These are phyloP conservation scores for Momotus momota DNA, from an alignment of 2,797 vertebrate species.

Conservation along the genomic window DNA sequence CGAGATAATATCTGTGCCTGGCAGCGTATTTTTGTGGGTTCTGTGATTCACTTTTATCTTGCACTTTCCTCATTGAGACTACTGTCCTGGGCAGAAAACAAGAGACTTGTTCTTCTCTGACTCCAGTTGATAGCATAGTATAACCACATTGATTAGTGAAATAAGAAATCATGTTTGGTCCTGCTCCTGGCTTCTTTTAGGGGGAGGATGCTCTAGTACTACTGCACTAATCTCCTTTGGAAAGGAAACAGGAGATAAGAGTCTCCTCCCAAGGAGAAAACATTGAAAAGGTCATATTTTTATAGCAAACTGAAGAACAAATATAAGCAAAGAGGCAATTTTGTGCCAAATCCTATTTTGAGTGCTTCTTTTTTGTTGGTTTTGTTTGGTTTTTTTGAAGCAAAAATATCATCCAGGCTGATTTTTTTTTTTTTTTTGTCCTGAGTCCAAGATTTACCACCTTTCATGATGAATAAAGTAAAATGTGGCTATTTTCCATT, in stretches of 20 bases:
- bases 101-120: background rate
- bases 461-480: constrained; percentile 38
- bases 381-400: constrained; percentile 10
- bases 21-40: background rate
- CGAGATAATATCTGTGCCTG: background rate
- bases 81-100: background rate
- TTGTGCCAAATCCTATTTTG: constrained; percentile 47
- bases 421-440: constrained; percentile 29
- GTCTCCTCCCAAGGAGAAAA: constrained; percentile 48
- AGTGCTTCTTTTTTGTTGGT: background rate
- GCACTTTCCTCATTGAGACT: background rate
- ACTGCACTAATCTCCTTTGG: constrained; percentile 25
- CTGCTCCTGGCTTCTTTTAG: background rate
- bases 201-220: background rate
- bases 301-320: constrained; percentile 52
- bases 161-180: background rate
- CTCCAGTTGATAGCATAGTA: background rate
- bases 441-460: background rate
- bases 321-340: constrained; percentile 3
- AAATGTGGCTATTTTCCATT: background rate
- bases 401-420: background rate
- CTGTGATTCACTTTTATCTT: background rate
- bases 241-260: constrained; percentile 24
- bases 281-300: constrained; percentile 60
- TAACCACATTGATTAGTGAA: background rate